Conservation (phyloP, 1,140 invertebrate genomes). For the Drosophila watanabei region DNA sequence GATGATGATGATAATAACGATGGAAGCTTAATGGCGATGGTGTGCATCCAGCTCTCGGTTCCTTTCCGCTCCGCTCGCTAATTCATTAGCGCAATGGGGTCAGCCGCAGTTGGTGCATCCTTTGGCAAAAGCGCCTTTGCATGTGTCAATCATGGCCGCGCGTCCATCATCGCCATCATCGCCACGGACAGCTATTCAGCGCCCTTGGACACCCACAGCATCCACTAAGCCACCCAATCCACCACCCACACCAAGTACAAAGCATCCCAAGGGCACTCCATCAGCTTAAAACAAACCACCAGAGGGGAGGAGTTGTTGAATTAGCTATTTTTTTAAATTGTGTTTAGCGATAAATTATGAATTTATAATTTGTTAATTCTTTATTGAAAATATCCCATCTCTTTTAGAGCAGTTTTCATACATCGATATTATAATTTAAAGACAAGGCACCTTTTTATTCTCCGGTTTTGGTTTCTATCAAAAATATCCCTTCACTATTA, state of each 20-base stretch:
- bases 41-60: conserved; percentile 27
- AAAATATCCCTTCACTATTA: too few species aligned
- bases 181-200: conserved; percentile 19
- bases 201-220: conserved; percentile 7
- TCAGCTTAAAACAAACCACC: conserved; percentile 40
- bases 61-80: conserved; percentile 20
- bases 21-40: conserved; percentile 21
- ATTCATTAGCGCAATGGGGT: conserved; percentile 54
- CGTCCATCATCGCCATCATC: conserved; percentile 22
- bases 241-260: not conserved
- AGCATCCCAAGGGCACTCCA: conserved; percentile 36
- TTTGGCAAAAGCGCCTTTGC: conserved; percentile 37
- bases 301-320: not conserved
- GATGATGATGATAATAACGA: conserved; percentile 13
- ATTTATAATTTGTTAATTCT: not conserved
- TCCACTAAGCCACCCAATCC: not conserved
- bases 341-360: not conserved
- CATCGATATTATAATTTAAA: not conserved
- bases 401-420: not conserved
- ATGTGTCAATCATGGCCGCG: conserved; percentile 51
- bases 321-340: conserved; percentile 3
- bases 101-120: conserved; percentile 32
- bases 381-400: not conserved
- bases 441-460: too few species aligned
- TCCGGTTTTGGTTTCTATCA: not conserved